Conservation (phyloP, 53 echinoderm and acorn worm genomes). For the Hippasteria phrygiana region DNA sequence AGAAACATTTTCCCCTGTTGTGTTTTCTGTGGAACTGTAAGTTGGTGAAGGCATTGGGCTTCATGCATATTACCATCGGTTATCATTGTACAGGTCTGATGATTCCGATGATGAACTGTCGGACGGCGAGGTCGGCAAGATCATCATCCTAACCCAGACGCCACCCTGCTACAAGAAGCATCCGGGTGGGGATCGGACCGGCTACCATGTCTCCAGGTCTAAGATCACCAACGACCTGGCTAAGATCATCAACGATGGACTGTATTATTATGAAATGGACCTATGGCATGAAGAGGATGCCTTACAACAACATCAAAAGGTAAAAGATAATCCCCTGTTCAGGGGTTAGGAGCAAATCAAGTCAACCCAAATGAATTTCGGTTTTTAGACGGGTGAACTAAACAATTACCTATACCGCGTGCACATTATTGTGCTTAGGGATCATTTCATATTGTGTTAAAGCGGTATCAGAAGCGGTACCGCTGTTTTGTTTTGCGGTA, state of each 20-base stretch:
- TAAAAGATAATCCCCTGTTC: neutral
- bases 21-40: too few species aligned
- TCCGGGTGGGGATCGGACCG: constrained; percentile 92
- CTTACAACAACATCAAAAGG: neutral
- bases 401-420: too few species aligned
- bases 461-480: too few species aligned
- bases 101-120: constrained; percentile 92
- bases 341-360: too few species aligned
- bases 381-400: too few species aligned
- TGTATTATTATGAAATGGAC: constrained; percentile 96
- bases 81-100: constrained; percentile 85
- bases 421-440: too few species aligned
- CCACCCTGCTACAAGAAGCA: constrained; percentile 97
- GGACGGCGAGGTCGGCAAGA: constrained; percentile 95
- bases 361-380: too few species aligned
- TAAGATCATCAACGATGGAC: constrained; percentile 96
- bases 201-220: constrained; percentile 86
- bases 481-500: too few species aligned
- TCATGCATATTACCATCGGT: too few species aligned
- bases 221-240: constrained; percentile 93
- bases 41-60: too few species aligned
- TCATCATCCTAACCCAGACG: constrained; percentile 99
- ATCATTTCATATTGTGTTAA: too few species aligned
- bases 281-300: constrained; percentile 87
- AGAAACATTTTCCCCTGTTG: too few species aligned